Percentiles rank a stretch among this genome's conserved stretches.
Evolutionary conservation across 2,113 vertebrate genomes (phyloP).

Genomic region (Ptyas mucosa): DNA sequence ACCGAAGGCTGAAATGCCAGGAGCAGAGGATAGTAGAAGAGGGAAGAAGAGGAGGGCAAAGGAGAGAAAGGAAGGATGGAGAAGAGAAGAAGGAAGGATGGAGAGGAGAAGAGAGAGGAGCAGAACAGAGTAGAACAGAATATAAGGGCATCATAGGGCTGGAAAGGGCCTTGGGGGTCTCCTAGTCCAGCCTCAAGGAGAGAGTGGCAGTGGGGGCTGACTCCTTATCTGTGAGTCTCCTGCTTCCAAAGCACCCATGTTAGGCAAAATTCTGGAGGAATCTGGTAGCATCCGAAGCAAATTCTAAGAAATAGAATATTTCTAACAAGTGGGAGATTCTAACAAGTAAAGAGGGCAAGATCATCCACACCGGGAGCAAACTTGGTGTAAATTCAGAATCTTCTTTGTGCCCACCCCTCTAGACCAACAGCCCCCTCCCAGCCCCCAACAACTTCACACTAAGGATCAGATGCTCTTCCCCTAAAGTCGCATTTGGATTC

Average conservation of each 20-base stretch:
- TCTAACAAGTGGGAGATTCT: no score
- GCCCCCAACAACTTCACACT: neutral
- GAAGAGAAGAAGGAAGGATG: neutral
- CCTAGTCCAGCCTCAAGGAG: neutral
- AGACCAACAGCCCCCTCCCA: neutral
- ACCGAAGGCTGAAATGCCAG: neutral
- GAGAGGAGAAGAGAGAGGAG: neutral
- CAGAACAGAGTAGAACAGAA: no score
- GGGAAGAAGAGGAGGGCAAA: no score
- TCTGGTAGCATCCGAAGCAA: neutral
- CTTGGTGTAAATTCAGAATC: neutral
- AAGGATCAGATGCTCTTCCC: neutral
- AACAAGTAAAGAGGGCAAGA: neutral
- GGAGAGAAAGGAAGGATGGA: neutral
- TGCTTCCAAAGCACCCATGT: neutral
- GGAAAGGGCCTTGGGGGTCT: neutral
- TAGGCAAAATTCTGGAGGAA: neutral
- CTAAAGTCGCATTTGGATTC: neutral
- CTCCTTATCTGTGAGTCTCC: neutral
- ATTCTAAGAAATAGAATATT: neutral
- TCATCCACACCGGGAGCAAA: neutral
- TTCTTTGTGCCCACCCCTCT: neutral
- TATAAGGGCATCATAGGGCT: neutral
- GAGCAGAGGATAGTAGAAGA: no score
- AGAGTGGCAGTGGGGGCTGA: neutral